Base-by-base conservation (phyloP, 2,113 vertebrate genomes). In the Alethe diademata region DNA sequence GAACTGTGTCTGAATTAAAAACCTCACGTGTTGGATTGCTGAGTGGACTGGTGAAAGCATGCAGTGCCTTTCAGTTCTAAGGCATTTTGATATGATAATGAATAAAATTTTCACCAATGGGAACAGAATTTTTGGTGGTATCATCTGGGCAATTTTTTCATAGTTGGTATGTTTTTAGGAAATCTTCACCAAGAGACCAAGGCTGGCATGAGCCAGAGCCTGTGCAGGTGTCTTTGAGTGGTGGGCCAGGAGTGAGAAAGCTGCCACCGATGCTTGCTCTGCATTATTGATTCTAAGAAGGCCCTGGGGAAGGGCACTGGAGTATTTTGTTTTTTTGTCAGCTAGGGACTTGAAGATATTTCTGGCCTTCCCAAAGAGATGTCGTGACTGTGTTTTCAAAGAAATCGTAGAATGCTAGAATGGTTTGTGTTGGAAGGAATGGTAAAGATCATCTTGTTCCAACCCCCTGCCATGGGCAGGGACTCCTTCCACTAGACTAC, bases 1-100 rank as follows among this genome's bases (percentile, higher is more conserved):
- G 40, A 90, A 33, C 51, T 43, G n/a, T 60, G 51, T 78, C 69
- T 84, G 57, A 43, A 67, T 93, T 92, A 64, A 92, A 93, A 67
- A 60, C 78, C 23, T 85, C 12, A 6, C 3, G 14, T 66, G 29
- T 38, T 90, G 70, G 36, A 29, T 71, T 83, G 57, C 75, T 69
- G 71, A 75, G 26, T 3, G 9, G 31, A 47, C 31, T 36, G 45
- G n/a, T 35, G 31, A 71, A 74, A 74, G 28, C 62, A 47, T 0
- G 2, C n/a, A 56, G 5, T 61, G 45, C 65, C 42, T 65, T 80
- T 78, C 48, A 48, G 23, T 60, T 91, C 36, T 43, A 45, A 51
- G 35, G 60, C 38, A 65, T 57, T 70, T 72, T 60, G 18, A 33
- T 51, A 43, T 19, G 11, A 15, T 50, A 67, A 14, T 42, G 58